Percentiles rank a stretch among this genome's conserved stretches.
Evolutionary conservation across 2,113 vertebrate species (phyloP).

Genomic region (Halcyon senegalensis): DNA sequence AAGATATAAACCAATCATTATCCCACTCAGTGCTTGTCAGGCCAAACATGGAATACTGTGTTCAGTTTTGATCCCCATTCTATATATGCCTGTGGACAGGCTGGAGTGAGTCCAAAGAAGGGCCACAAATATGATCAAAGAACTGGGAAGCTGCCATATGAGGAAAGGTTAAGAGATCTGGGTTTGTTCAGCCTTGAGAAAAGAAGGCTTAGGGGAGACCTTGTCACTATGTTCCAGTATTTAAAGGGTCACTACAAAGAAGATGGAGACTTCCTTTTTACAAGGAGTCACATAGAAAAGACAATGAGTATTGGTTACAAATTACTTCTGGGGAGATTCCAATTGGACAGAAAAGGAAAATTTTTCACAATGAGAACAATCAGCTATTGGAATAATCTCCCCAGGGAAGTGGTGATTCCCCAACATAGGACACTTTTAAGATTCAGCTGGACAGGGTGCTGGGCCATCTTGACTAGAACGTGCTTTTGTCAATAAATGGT

Average conservation of each 20-base stretch:
- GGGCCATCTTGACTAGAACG: background rate
- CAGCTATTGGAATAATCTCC: background rate
- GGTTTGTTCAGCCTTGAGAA: no score
- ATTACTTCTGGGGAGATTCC: background rate
- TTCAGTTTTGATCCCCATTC: no score
- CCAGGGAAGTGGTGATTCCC: background rate
- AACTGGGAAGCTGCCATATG: background rate
- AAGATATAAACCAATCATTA: no score
- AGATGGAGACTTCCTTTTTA: no score
- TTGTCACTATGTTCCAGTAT: no score
- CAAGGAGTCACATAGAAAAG: background rate
- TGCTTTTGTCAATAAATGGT: background rate
- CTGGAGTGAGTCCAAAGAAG: background rate
- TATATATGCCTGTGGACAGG: background rate
- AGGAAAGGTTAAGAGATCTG: no score
- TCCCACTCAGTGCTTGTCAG: no score
- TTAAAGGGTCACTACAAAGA: no score
- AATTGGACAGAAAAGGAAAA: background rate
- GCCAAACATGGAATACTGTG: no score
- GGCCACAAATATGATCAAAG: background rate
- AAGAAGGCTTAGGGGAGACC: no score
- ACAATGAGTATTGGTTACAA: background rate
- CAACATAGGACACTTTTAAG: background rate
- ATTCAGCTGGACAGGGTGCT: background rate
- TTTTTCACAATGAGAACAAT: background rate